Conservation (phyloP, 2,797 vertebrate species). For the Epinephelus awoara region DNA sequence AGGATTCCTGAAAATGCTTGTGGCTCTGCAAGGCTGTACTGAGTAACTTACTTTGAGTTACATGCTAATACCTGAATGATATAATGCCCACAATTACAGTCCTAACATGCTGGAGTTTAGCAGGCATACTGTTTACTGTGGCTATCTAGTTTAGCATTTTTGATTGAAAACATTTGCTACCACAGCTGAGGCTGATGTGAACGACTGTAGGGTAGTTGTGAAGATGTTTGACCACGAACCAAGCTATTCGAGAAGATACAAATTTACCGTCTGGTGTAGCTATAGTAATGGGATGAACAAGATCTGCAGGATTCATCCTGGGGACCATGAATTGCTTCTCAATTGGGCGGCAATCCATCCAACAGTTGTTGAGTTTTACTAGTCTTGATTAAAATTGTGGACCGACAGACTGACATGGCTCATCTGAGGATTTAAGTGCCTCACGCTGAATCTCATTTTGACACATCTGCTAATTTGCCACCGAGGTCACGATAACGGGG, state of each 20-base stretch:
- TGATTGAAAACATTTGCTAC: not conserved
- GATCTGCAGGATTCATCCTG: not conserved
- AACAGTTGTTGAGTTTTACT: not conserved
- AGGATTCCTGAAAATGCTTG: no score
- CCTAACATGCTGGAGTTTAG: not conserved
- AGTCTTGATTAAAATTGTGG: not conserved
- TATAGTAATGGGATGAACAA: not conserved
- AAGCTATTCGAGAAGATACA: not conserved
- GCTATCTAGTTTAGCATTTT: not conserved
- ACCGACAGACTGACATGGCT: not conserved
- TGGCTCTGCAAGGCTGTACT: not conserved
- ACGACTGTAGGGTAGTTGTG: not conserved
- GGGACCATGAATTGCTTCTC: not conserved
- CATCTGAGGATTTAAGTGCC: not conserved
- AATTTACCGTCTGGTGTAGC: not conserved
- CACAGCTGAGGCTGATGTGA: not conserved
- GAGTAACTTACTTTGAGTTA: not conserved
- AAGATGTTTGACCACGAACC: not conserved
- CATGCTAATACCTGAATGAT: not conserved
- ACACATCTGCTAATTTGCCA: slow-evolving; percentile 11
- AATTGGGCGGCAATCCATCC: not conserved
- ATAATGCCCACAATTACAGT: not conserved
- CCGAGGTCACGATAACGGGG: not conserved
- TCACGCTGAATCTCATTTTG: slow-evolving; percentile 6
- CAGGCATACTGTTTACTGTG: not conserved